These are phyloP conservation scores for Hyperoodon ampullatus DNA, from an alignment of 2,113 vertebrate genomes.

Conservation along the genomic window DNA sequence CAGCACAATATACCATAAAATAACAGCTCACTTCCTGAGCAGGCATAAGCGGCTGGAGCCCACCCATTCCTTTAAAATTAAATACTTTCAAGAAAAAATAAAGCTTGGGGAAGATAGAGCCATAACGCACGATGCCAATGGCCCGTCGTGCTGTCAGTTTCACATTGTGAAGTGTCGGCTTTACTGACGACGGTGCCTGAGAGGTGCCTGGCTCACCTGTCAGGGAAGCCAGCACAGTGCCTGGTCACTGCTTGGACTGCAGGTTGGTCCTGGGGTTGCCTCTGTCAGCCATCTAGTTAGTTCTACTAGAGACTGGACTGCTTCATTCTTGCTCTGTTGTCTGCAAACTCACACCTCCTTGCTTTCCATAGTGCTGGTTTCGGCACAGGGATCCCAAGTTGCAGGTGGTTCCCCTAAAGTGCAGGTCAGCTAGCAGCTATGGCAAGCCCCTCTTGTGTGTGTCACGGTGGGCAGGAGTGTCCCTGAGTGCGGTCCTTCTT, in stretches of 20 bases:
- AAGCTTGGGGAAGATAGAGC: not conserved
- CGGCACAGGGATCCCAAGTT: not conserved
- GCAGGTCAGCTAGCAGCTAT: not conserved
- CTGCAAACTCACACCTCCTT: not conserved
- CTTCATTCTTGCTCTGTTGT: accelerated
- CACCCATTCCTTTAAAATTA: not conserved
- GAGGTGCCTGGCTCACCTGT: accelerated
- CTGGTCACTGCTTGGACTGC: accelerated
- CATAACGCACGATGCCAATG: accelerated
- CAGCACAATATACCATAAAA: slow-evolving; percentile 47
- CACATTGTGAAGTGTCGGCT: accelerated
- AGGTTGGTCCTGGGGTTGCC: not conserved
- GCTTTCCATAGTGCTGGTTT: too few species aligned
- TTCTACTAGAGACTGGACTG: accelerated
- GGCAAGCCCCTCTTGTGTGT: not conserved
- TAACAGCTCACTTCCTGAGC: slow-evolving; percentile 65
- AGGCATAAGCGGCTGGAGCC: not conserved
- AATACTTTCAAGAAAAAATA: not conserved
- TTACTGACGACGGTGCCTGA: accelerated
- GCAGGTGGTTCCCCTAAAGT: not conserved
- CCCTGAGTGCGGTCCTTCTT: not conserved
- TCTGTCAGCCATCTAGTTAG: not conserved
- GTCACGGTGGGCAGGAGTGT: accelerated
- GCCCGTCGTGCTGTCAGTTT: accelerated
- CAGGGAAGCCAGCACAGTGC: accelerated